These are phyloP conservation scores for Botia kubotai DNA, from an alignment of 2,797 vertebrate genomes.

Conservation along the genomic window DNA sequence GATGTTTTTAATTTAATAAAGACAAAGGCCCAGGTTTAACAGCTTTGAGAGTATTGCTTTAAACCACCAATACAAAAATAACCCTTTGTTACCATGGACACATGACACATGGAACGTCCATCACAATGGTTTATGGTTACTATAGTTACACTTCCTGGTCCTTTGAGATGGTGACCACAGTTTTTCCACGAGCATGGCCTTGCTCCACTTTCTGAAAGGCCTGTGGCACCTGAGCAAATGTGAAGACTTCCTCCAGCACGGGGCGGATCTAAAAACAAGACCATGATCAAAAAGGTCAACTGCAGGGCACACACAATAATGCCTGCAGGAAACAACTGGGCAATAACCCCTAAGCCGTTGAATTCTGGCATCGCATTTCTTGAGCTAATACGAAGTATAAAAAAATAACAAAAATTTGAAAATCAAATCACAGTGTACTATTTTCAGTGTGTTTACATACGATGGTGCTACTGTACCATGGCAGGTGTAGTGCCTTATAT, in stretches of 20 bases:
- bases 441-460: not conserved
- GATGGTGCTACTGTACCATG: not conserved
- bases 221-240: constrained; percentile 89
- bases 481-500: not conserved
- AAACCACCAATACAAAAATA: not conserved
- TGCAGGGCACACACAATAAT: no score
- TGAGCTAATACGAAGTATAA: no score
- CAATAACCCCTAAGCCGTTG: no score
- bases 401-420: not conserved
- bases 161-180: constrained; percentile 81
- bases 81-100: constrained; percentile 1
- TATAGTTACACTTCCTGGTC: constrained; percentile 44
- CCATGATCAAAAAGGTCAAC: no score
- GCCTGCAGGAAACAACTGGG: not conserved
- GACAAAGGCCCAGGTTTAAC: not conserved
- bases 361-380: no score
- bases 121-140: not conserved
- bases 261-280: constrained; percentile 82
- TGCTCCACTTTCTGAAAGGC: constrained; percentile 91
- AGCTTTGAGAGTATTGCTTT: not conserved
- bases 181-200: constrained; percentile 95
- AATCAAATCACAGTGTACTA: not conserved
- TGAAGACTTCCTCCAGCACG: constrained; percentile 89
- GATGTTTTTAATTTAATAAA: constrained; percentile 13
- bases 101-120: not conserved